Evolutionary conservation across 2,113 vertebrate species (phyloP).

Genomic region (Patagioenas fasciata): DNA sequence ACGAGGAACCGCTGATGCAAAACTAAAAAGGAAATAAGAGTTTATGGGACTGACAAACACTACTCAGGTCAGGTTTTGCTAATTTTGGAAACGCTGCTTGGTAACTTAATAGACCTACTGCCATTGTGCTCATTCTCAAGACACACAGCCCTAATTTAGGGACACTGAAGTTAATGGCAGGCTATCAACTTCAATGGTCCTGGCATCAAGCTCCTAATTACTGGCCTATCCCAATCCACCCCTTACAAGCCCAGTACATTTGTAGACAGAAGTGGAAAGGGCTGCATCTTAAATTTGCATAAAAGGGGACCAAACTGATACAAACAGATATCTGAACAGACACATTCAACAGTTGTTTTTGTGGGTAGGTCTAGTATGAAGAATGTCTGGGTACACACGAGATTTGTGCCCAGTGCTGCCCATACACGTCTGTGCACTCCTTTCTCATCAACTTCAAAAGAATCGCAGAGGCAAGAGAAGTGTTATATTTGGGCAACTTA

Average conservation of each 20-base stretch:
- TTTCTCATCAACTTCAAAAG: neutral
- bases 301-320: neutral
- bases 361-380: fast-evolving
- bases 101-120: neutral
- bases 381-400: neutral
- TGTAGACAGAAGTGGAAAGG: neutral
- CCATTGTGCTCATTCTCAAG: neutral
- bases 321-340: neutral
- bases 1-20: neutral
- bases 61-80: neutral
- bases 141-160: neutral
- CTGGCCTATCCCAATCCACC: neutral
- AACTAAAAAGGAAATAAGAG: neutral
- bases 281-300: neutral
- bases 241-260: neutral
- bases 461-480: neutral
- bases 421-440: fast-evolving
- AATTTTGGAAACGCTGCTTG: neutral
- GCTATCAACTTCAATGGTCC: conserved; percentile 5
- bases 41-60: neutral
- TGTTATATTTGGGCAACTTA: neutral
- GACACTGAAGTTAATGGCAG: conserved; percentile 8
- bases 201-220: neutral
- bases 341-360: neutral
- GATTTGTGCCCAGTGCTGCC: neutral